phyloP scores from a whole-genome alignment of 2,113 vertebrate genomes.

The Coptodon bakossiorum region DNA sequence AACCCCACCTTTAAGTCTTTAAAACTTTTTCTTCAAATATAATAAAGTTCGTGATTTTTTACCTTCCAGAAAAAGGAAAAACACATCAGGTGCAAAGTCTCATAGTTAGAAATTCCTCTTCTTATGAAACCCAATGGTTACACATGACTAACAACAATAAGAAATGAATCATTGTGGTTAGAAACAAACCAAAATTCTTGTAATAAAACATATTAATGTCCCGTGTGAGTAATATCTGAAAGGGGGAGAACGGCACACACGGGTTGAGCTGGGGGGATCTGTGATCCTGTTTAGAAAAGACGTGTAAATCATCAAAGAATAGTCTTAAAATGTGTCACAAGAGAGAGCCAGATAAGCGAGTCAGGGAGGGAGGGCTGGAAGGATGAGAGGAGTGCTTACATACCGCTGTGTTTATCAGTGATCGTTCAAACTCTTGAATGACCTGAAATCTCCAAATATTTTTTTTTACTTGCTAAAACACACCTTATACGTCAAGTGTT shows the following conservation, averaged over 20 bases:
- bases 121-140: neutral
- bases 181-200: conserved; percentile 37
- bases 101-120: neutral
- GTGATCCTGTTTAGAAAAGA: conserved; percentile 53
- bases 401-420: conserved; percentile 37
- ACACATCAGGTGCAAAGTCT: conserved; percentile 1
- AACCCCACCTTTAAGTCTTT: conserved; percentile 30
- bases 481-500: neutral
- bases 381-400: conserved; percentile 24
- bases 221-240: conserved; percentile 51
- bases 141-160: conserved; percentile 42
- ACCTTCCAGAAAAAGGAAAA: neutral
- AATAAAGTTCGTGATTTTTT: neutral
- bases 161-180: conserved; percentile 38
- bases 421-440: conserved; percentile 27
- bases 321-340: conserved; percentile 52
- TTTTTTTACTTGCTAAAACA: neutral
- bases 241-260: conserved; percentile 37
- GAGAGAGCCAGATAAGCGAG: conserved; percentile 31
- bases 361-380: neutral
- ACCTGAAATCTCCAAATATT: neutral
- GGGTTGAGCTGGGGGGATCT: conserved; percentile 17
- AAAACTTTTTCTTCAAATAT: neutral
- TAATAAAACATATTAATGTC: conserved; percentile 56
- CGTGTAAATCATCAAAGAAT: conserved; percentile 58